Evolutionary conservation across 1,140 invertebrate species (phyloP), one percentile per base, ranked within the genome.

Genomic region (Tetramorium alpestre): DNA sequence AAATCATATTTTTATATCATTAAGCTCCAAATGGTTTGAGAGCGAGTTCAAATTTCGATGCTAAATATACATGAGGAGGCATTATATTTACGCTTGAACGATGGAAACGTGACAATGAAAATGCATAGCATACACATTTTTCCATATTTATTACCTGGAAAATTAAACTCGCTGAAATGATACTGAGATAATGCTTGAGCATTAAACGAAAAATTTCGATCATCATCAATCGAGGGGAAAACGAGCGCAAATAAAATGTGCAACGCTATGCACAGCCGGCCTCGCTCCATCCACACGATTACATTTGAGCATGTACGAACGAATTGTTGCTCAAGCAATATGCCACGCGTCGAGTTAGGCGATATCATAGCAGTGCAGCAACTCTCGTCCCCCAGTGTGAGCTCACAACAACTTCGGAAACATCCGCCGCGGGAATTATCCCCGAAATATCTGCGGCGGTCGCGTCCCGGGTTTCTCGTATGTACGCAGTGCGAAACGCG

Each of bases 361-460:
- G 69, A 75, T 84, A 73, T 73, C 54, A 75, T 84, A 62, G 13
- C 25, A 44, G 25, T 38, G 54, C 80, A 84, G 44, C 80, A 60
- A 73, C 56, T 41, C 64, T 60, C 78, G 56, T 70, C 38, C 51
- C 5, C 38, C 28, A 16, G 6, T 28, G 67, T 56, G 41, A 73
- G 8, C 41, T 81, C 49, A 38, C 64, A 81, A 60, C 80, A 82
- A 82, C 67, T 84, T 73, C 7, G 69, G 41, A n/a, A 75, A 84
- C 80, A 73, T 73, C 25, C 69, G n/a, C 77, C 65, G 67, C 54
- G 41, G 41, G 54, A 84, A 84, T 73, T 84, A 73, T 75, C 41
- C 54, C 41, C 54, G 51, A 54, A 84, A 84, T 73, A 84, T 80
- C 69, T 41, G 41, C 25, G 25, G 80, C 49, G 49, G 2, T 8